Evolutionary conservation across 2,113 vertebrate species (phyloP).

Genomic region (Sinocyclocheilus rhinocerous): DNA sequence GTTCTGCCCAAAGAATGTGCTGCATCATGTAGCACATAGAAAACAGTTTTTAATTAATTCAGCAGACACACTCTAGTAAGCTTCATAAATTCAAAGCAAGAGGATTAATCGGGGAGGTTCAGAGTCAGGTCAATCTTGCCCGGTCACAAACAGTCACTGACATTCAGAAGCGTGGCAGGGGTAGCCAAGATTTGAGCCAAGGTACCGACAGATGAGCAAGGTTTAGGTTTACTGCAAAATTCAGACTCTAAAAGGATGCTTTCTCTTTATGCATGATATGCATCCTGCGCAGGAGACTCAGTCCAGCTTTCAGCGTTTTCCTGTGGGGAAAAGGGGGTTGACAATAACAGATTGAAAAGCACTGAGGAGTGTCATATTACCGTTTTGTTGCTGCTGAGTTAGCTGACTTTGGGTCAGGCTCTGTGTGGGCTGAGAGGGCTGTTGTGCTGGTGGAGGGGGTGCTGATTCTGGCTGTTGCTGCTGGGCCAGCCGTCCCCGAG

Average conservation of each 20-base stretch:
- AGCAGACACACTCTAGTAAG: conserved; percentile 29
- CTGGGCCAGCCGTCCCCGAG: conserved; percentile 85
- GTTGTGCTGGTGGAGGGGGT: conserved; percentile 71
- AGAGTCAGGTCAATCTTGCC: conserved; percentile 49
- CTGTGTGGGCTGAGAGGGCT: conserved; percentile 67
- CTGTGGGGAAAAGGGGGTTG: conserved; percentile 15
- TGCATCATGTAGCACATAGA: neutral
- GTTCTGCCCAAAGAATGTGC: neutral
- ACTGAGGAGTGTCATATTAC: conserved; percentile 68
- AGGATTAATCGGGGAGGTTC: conserved; percentile 67
- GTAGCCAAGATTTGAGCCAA: conserved; percentile 4
- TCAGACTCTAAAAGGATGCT: neutral
- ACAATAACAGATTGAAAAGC: neutral
- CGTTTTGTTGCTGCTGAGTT: conserved; percentile 89
- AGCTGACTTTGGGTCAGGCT: conserved; percentile 76
- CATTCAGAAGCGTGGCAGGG: neutral
- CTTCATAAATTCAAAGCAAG: conserved; percentile 57
- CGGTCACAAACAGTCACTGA: neutral
- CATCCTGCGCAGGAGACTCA: neutral
- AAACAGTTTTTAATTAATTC: conserved; percentile 28
- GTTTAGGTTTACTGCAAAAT: neutral
- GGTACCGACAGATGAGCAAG: conserved; percentile 25
- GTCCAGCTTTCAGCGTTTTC: neutral
- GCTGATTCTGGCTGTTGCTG: conserved; percentile 83
- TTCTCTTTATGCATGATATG: neutral